Evolutionary conservation across 2,888 invertebrate genomes (phyloP).

Genomic region (Ischnus inquisitorius): DNA sequence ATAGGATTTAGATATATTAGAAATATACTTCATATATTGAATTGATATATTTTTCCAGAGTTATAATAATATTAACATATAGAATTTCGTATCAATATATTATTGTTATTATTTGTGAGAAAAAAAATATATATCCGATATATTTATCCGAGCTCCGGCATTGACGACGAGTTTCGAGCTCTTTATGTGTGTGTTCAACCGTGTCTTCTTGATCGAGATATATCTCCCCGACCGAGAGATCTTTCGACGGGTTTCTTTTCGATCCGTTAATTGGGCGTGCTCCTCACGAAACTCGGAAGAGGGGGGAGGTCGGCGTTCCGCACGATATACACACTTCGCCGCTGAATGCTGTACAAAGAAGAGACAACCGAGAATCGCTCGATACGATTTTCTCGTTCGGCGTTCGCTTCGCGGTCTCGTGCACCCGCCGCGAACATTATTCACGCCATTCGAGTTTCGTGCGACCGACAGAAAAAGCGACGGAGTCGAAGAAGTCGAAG

Average conservation of each 20-base stretch:
- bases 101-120: too few relatives aligned
- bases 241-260: slow-evolving; percentile 24
- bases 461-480: slow-evolving; percentile 33
- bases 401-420: slow-evolving; percentile 53
- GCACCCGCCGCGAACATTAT: slow-evolving; percentile 70
- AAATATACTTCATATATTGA: too few relatives aligned
- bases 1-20: too few relatives aligned
- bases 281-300: slow-evolving; percentile 18
- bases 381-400: slow-evolving; percentile 66
- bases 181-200: background rate
- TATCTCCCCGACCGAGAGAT: slow-evolving; percentile 28
- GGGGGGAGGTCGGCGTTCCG: slow-evolving; percentile 29
- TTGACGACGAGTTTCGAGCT: slow-evolving; percentile 26
- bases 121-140: too few relatives aligned
- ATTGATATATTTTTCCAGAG: too few relatives aligned
- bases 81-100: too few relatives aligned
- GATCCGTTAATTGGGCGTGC: slow-evolving; percentile 61
- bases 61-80: too few relatives aligned
- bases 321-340: slow-evolving; percentile 12
- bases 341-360: slow-evolving; percentile 11
- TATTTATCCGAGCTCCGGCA: background rate
- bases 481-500: slow-evolving; percentile 1
- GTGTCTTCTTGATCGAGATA: slow-evolving; percentile 44
- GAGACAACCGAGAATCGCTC: slow-evolving; percentile 54
- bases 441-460: slow-evolving; percentile 64